Evolutionary conservation across 2,888 invertebrate species (phyloP).

Genomic region (Meteorus cinctellus): DNA sequence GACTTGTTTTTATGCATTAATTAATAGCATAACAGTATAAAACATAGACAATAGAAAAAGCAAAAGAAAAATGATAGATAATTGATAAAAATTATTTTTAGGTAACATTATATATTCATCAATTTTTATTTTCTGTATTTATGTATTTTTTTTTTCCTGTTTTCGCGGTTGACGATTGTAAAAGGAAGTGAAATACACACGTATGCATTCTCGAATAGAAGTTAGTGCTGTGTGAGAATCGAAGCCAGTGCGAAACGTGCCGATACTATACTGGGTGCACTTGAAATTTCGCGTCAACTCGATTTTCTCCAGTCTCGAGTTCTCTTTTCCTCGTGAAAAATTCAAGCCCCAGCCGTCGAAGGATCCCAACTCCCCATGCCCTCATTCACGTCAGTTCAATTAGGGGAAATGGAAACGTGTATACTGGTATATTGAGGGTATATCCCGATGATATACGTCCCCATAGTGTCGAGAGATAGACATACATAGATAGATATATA

Average conservation of each 20-base stretch:
- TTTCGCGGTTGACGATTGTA: slow-evolving; percentile 7
- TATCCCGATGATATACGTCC: slow-evolving; percentile 1
- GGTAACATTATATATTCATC: background rate
- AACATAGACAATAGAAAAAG: too few relatives aligned
- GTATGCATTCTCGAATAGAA: slow-evolving; percentile 11
- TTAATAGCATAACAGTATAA: too few relatives aligned
- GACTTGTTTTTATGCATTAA: too few relatives aligned
- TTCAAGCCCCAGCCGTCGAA: slow-evolving; percentile 32
- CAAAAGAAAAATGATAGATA: too few relatives aligned
- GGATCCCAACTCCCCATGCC: slow-evolving; percentile 14
- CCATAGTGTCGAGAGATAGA: slow-evolving; percentile 7
- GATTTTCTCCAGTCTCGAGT: slow-evolving; percentile 25
- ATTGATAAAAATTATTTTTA: background rate
- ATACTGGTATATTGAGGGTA: slow-evolving; percentile 10
- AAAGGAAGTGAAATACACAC: slow-evolving; percentile 10
- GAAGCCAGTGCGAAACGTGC: slow-evolving; percentile 27
- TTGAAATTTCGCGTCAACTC: slow-evolving; percentile 30
- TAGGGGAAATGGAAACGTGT: background rate
- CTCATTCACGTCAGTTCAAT: slow-evolving; percentile 33
- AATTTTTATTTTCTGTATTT: background rate
- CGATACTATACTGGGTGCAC: slow-evolving; percentile 16
- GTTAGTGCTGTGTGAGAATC: slow-evolving; percentile 3
- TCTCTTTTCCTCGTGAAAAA: slow-evolving; percentile 36
- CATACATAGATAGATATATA: background rate
- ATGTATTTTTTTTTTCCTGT: background rate